Evolutionary conservation across 2,797 vertebrate species (phyloP).

Genomic region (Glossophaga mutica): DNA sequence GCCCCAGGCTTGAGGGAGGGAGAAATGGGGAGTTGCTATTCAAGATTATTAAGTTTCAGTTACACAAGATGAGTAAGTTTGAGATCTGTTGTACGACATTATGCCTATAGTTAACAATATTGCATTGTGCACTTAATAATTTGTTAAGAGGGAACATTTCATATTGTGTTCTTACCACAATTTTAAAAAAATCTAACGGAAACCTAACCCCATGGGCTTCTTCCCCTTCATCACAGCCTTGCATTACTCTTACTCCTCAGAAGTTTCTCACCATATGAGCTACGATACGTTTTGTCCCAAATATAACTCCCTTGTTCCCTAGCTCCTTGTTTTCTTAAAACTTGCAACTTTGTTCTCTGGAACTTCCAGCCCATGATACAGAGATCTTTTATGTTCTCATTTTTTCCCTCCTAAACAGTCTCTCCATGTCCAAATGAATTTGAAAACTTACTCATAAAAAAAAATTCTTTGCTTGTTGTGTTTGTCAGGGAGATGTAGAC

Average conservation of each 20-base stretch:
- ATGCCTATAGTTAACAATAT: not conserved
- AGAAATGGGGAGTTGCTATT: not conserved
- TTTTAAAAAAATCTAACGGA: not conserved
- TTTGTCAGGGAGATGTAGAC: not conserved
- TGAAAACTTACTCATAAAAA: not conserved
- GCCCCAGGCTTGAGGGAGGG: not conserved
- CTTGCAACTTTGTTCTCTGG: not conserved
- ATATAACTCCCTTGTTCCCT: not conserved
- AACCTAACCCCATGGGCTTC: fast-evolving
- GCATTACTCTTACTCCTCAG: not conserved
- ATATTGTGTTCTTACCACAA: not conserved
- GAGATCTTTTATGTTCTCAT: not conserved
- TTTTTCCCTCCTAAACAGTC: not conserved
- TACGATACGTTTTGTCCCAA: not conserved
- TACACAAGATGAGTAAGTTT: not conserved
- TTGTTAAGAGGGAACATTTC: not conserved
- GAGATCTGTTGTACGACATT: not conserved
- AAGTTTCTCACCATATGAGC: not conserved
- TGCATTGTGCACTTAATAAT: not conserved
- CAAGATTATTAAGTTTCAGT: not conserved
- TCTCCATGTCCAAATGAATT: not conserved
- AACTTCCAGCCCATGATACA: not conserved
- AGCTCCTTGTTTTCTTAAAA: not conserved
- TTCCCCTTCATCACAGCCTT: not conserved
- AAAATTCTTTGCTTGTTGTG: not conserved